Evolutionary conservation across 2,888 invertebrate species (phyloP).

Genomic region (Reticulitermes lucifugus): DNA sequence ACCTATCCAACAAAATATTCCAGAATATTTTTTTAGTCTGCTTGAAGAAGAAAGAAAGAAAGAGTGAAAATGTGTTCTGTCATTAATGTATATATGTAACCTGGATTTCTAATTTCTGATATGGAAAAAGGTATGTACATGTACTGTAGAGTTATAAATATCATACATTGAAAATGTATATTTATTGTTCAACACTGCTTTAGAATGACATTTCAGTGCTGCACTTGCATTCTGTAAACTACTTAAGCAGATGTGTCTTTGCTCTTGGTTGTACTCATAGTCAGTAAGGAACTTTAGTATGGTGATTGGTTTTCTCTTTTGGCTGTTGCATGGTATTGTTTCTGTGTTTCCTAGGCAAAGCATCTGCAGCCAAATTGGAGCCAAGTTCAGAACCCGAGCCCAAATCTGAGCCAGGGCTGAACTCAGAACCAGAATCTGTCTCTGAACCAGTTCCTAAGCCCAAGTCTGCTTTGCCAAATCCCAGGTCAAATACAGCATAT

Average conservation of each 20-base stretch:
- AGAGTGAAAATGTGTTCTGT: too few species aligned
- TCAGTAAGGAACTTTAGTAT: background rate
- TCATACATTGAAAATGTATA: too few species aligned
- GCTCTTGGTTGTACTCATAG: background rate
- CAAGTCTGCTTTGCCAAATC: conserved; percentile 58
- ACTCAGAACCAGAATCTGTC: conserved; percentile 59
- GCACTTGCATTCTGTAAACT: background rate
- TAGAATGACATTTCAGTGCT: too few species aligned
- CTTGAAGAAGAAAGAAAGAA: too few species aligned
- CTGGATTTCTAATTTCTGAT: too few species aligned
- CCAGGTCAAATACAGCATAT: conserved; percentile 61
- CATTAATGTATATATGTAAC: too few species aligned
- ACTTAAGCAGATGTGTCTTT: background rate
- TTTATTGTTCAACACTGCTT: too few species aligned
- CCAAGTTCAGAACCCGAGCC: conserved; percentile 58
- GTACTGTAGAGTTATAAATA: too few species aligned
- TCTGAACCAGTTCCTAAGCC: conserved; percentile 58
- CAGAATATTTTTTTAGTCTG: too few species aligned
- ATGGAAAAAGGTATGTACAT: too few species aligned
- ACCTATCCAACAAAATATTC: too few species aligned
- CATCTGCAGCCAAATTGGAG: conserved; percentile 59
- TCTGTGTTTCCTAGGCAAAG: conserved; percentile 42
- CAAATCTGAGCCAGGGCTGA: conserved; percentile 56
- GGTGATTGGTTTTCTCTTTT: conserved; percentile 45
- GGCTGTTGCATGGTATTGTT: conserved; percentile 42